Base-by-base conservation (phyloP, 2,113 vertebrate genomes). In the Pleuronectes platessa region DNA sequence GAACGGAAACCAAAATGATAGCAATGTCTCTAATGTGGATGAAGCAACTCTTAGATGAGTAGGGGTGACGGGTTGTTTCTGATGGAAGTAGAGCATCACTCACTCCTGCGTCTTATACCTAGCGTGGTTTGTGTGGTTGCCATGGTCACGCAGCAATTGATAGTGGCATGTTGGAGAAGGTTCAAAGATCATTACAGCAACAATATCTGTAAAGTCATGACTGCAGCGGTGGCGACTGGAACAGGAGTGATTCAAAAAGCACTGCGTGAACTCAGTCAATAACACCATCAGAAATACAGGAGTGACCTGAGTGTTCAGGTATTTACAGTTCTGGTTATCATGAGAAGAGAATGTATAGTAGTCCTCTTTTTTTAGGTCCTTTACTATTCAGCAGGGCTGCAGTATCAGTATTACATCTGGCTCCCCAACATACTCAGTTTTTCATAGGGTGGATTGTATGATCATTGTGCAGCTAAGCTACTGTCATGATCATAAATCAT, bases 111-210 rank as follows among this genome's bases (percentile, higher is more conserved):
- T 37, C 35, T 51, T 51, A 18, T 18, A 5, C 15, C 47, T 18
- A 7, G 47, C 47, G 23, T 47, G 68, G 55, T 70, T 45, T 42
- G 61, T 31, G 55, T 59, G 68, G 68, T 70, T 70, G 23, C 68
- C 23, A 35, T 70, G 68, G 23, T n/a, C 11, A n/a, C 55, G 12
- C 7, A 13, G 45, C 37, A 40, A 40, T 12, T 5, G 12, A 40
- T 2, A 40, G 37, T 3, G 37, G 10, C 37, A 40, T 40, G 37
- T 40, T 12, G 37, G 45, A 51, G 20, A 26, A 68, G 5, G 51
- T 55, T 21, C 12, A 68, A 40, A 12, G 6, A 37, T 62, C 20
- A 35, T 35, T 35, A 2, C 35, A 35, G 35, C 35, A 35, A 7
- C 35, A 1, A 35, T 35, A 7, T 35, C 35, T 35, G 35, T 40